Evolutionary conservation across 64 coral and sea anemone species (phyloP).

Genomic region (Porites australiensis): DNA sequence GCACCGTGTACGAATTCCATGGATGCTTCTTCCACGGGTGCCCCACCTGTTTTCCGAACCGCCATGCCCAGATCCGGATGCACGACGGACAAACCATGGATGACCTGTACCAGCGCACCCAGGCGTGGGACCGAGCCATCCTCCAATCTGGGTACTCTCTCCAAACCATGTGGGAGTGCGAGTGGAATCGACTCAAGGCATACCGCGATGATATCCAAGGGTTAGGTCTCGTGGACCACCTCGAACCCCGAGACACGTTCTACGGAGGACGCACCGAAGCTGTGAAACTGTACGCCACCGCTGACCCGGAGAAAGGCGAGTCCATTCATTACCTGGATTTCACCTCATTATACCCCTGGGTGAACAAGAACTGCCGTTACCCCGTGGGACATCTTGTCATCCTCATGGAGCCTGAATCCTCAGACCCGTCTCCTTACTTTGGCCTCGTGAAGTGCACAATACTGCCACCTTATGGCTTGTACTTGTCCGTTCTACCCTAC

Average conservation of each 20-base stretch:
- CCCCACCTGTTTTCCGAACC: background rate
- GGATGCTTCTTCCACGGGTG: conserved; percentile 14
- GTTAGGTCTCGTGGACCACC: background rate
- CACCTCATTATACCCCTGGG: background rate
- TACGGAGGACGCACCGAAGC: conserved; percentile 23
- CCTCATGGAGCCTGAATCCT: background rate
- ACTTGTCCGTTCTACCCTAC: conserved; percentile 32
- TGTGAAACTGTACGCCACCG: background rate
- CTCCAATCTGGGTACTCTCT: background rate
- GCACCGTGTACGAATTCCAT: conserved; percentile 10
- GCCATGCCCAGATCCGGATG: too few species aligned
- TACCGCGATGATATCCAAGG: background rate
- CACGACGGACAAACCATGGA: background rate
- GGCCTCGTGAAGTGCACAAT: conserved; percentile 15
- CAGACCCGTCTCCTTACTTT: background rate
- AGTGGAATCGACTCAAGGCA: background rate
- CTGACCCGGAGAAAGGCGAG: background rate
- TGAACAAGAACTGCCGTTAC: background rate
- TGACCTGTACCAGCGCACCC: background rate
- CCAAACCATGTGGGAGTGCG: conserved; percentile 1
- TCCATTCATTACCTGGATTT: background rate
- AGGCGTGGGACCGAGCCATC: fast-evolving
- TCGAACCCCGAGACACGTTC: background rate
- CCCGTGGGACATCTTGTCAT: background rate
- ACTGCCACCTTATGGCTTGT: background rate